These are phyloP conservation scores for Lycaena phlaeas DNA, from an alignment of 2,888 invertebrate genomes.

Conservation along the genomic window DNA sequence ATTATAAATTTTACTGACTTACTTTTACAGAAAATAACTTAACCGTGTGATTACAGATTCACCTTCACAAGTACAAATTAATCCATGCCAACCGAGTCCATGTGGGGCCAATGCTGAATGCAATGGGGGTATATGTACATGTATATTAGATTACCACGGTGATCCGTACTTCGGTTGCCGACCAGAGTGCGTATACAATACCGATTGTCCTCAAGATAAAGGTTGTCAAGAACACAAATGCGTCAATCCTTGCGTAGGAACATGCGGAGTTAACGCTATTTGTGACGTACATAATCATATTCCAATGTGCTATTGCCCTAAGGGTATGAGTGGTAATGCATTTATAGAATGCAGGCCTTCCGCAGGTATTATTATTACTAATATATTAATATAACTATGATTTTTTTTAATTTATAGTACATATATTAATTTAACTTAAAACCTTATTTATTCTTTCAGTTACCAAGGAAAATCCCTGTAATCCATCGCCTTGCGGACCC, in stretches of 20 bases:
- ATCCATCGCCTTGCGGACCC: conserved; percentile 85
- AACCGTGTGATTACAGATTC: conserved; percentile 30
- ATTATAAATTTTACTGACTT: background rate
- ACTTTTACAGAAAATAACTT: background rate
- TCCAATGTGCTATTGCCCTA: conserved; percentile 79
- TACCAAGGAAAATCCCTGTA: conserved; percentile 74
- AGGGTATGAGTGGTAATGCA: conserved; percentile 78
- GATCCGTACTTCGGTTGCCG: conserved; percentile 79
- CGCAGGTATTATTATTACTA: conserved; percentile 46
- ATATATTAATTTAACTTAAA: conserved; percentile 1
- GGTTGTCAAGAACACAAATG: conserved; percentile 80
- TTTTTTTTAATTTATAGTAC: background rate
- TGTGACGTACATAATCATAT: conserved; percentile 82
- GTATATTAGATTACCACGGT: conserved; percentile 74
- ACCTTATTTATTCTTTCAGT: conserved; percentile 30
- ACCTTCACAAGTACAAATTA: conserved; percentile 27
- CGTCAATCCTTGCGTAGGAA: conserved; percentile 80
- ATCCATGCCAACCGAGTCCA: conserved; percentile 76
- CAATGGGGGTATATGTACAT: conserved; percentile 73
- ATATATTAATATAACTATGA: background rate
- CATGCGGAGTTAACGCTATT: conserved; percentile 79
- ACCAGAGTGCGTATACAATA: conserved; percentile 79
- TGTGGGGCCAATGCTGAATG: conserved; percentile 77
- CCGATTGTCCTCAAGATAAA: conserved; percentile 76
- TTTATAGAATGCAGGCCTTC: conserved; percentile 73